Evolutionary conservation across 2,888 invertebrate species (phyloP), one percentile per base, ranked within the genome.

Genomic region (Suillia variegata): DNA sequence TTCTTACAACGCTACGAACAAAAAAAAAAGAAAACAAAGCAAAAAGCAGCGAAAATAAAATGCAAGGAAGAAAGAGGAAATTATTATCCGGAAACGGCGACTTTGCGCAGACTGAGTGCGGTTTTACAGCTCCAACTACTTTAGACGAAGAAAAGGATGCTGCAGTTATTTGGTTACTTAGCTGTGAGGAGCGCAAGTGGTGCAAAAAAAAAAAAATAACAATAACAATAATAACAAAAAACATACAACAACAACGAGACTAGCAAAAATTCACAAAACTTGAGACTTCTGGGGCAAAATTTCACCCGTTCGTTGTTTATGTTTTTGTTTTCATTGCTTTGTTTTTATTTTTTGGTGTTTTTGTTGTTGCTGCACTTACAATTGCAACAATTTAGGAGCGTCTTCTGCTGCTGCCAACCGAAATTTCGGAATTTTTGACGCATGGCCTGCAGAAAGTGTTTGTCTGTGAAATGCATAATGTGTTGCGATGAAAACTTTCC

Each of bases 111-210:
- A 52, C 52, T 52, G 17, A 24, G 12, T 50, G 50, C 50, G 50
- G 50, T 50, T n/a, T 24, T 33, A 52, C 52, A 55, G 15, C 38
- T 13, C 38, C 38, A 38, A n/a, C 38, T 13, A 38, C 38, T 38
- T 38, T 38, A 38, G 55, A 45, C 38, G 6, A n/a, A 2, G 12
- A 22, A 17, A 13, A 22, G 49, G 49, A 15, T 49, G 50, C 54
- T 54, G 50, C 50, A 54, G 54, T 58, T 58, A 58, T 58, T 58
- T 58, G 58, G 54, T 58, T 54, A 58, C 54, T 58, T 58, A 24
- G 13, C 38, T 58, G 54, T 53, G 21, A n/a, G n/a, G n/a, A n/a
- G n/a, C n/a, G n/a, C n/a, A n/a, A n/a, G n/a, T n/a, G n/a, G n/a
- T 48, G 48, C 31, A 31, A 31, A 6, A 31, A 12, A 31, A 31